phyloP scores from a whole-genome alignment of 1,140 invertebrate genomes.

The Sitodiplosis mosellana region DNA sequence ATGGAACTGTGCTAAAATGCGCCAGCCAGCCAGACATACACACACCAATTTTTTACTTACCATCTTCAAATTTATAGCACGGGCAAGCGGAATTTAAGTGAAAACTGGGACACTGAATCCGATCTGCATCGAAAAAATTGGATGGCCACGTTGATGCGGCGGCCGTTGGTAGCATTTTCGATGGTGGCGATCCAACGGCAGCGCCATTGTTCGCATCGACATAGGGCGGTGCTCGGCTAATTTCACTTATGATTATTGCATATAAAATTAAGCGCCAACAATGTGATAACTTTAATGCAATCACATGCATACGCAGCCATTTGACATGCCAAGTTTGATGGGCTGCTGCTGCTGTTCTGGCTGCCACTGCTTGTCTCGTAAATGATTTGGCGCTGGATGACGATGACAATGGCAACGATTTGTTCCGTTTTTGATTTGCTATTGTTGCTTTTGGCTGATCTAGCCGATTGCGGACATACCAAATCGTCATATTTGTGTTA shows the following conservation, averaged over 20 bases:
- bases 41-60: conserved; percentile 20
- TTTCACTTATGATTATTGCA: too few species aligned
- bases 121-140: conserved; percentile 11
- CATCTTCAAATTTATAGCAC: conserved; percentile 81
- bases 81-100: conserved; percentile 59
- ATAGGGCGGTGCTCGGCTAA: too few species aligned
- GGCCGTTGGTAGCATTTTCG: too few species aligned
- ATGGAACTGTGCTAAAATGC: neutral
- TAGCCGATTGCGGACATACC: neutral
- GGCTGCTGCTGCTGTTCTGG: neutral
- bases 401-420: neutral
- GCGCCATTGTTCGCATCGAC: too few species aligned
- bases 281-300: too few species aligned
- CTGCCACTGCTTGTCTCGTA: neutral
- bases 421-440: too few species aligned
- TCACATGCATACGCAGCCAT: too few species aligned
- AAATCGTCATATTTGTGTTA: conserved; percentile 1
- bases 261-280: too few species aligned
- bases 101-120: conserved; percentile 43
- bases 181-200: too few species aligned
- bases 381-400: neutral
- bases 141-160: too few species aligned
- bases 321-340: neutral
- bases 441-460: neutral
- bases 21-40: too few species aligned